These are phyloP conservation scores for Furnarius figulus DNA, from an alignment of 2,113 vertebrate species.

Conservation along the genomic window DNA sequence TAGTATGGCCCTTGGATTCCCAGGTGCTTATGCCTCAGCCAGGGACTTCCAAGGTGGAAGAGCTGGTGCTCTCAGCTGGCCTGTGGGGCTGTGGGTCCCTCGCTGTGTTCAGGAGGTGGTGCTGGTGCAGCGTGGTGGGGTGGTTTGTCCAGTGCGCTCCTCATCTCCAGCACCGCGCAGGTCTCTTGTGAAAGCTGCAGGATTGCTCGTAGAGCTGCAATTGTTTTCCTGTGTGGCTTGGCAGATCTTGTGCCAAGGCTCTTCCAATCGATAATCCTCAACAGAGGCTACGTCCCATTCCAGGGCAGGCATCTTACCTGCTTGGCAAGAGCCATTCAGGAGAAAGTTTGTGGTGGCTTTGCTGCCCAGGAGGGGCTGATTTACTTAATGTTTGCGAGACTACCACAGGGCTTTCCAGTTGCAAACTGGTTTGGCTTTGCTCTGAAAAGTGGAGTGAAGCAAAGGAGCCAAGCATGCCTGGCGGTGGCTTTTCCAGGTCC, in stretches of 20 bases:
- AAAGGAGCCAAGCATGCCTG: fast-evolving
- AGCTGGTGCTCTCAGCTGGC: neutral
- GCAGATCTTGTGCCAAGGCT: fast-evolving
- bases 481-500: neutral
- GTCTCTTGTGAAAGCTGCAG: neutral
- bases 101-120: neutral
- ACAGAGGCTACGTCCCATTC: neutral
- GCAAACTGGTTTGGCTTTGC: neutral
- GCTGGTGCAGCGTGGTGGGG: neutral
- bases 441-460: neutral
- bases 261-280: fast-evolving
- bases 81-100: neutral
- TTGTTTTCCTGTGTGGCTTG: neutral
- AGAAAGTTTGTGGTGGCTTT: neutral
- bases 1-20: neutral
- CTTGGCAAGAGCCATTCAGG: neutral
- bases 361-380: neutral
- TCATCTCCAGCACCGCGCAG: neutral
- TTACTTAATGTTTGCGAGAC: neutral
- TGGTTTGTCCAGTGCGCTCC: neutral
- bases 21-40: neutral
- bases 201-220: fast-evolving
- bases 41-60: neutral
- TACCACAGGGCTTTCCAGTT: neutral
- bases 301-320: neutral